A percentile compares a stretch with the other conserved stretches of the same genome.
These are phyloP conservation scores for Drosophila testacea DNA, from an alignment of 2,888 invertebrate genomes.

Conservation along the genomic window DNA sequence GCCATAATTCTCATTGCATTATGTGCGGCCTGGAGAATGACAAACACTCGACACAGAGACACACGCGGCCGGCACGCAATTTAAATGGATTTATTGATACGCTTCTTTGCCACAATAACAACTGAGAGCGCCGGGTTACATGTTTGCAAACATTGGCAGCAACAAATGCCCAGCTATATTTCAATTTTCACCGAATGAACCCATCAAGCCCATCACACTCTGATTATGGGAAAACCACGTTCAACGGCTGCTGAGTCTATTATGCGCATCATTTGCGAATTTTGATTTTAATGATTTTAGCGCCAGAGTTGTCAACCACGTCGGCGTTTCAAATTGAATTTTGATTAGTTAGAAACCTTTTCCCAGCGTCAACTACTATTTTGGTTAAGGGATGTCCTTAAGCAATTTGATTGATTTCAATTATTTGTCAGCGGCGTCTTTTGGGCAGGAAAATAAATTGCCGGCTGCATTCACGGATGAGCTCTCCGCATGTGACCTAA, in stretches of 20 bases:
- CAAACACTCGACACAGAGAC: conserved; percentile 61
- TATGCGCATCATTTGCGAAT: conserved; percentile 83
- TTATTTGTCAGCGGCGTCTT: conserved; percentile 70
- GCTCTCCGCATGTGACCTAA: not conserved
- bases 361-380: conserved; percentile 31
- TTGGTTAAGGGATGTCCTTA: conserved; percentile 38
- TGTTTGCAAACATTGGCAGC: conserved; percentile 78
- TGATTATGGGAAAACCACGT: conserved; percentile 65
- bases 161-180: conserved; percentile 77
- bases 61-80: conserved; percentile 73
- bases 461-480: conserved; percentile 30
- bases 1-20: conserved; percentile 77
- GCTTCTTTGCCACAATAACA: conserved; percentile 64
- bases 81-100: conserved; percentile 81
- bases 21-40: conserved; percentile 59
- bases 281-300: conserved; percentile 81
- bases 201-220: conserved; percentile 61
- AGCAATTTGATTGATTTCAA: conserved; percentile 77
- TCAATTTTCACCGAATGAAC: conserved; percentile 83
- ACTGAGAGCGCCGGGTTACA: conserved; percentile 38
- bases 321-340: conserved; percentile 75
- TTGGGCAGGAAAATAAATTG: conserved; percentile 5
- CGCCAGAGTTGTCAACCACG: conserved; percentile 21
- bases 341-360: conserved; percentile 74
- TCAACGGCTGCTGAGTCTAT: conserved; percentile 62